Conservation (phyloP, 2,113 vertebrate genomes). For the Chaenocephalus aceratus region DNA sequence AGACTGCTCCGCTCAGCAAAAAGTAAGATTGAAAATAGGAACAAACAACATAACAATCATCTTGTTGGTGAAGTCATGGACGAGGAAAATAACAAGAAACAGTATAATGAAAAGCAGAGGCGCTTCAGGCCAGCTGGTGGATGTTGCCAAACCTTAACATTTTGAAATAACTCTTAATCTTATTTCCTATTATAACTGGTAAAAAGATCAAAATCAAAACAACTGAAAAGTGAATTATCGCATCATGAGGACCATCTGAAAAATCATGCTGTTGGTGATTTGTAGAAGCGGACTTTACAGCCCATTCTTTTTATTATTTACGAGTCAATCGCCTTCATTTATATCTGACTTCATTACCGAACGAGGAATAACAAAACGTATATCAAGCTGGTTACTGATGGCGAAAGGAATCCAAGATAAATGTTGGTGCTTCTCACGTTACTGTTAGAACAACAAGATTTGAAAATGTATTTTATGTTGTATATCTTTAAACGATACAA, state of each 20-base stretch:
- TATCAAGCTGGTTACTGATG: not conserved
- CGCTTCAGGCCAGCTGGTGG: not conserved
- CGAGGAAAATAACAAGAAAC: not conserved
- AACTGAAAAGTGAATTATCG: not conserved
- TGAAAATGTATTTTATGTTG: not conserved
- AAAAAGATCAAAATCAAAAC: conserved; percentile 6
- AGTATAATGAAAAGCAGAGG: not conserved
- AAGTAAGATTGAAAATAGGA: not conserved
- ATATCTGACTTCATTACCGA: not conserved
- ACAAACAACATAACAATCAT: not conserved
- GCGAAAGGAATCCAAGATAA: not conserved
- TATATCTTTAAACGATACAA: not conserved
- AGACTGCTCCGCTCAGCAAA: not conserved
- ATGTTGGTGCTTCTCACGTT: not conserved
- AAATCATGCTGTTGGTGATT: not conserved
- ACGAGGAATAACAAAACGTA: not conserved
- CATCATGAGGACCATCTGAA: conserved; percentile 1
- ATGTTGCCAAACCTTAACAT: not conserved
- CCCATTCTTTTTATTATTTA: not conserved
- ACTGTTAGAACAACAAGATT: not conserved
- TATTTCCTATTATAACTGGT: conserved; percentile 5
- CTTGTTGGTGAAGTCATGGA: not conserved
- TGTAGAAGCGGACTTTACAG: not conserved
- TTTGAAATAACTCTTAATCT: not conserved
- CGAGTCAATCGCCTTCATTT: not conserved